Percentiles rank a stretch among this genome's conserved stretches.
Conservation (phyloP, 2,797 vertebrate species). For the Manis crassicaudata region DNA sequence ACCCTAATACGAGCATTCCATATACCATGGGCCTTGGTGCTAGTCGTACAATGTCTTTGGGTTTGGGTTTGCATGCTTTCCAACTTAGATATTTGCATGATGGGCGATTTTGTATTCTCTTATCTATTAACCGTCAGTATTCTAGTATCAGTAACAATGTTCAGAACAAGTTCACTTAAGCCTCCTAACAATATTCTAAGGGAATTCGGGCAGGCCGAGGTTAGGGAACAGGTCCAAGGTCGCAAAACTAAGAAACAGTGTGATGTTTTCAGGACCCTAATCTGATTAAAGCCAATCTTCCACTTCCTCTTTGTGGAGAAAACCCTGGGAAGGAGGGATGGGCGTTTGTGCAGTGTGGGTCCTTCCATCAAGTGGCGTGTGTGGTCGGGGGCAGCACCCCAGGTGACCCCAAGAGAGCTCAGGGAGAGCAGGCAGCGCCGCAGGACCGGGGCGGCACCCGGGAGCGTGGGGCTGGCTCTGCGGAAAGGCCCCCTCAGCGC, state of each 20-base stretch:
- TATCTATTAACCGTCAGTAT: neutral
- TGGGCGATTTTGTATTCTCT: neutral
- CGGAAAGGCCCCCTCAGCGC: neutral
- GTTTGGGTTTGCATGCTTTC: neutral
- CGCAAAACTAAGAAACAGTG: neutral
- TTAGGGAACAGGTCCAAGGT: neutral
- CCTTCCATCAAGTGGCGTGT: rapidly evolving
- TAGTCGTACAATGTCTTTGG: neutral
- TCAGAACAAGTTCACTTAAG: neutral
- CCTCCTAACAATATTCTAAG: neutral
- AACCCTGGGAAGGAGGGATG: neutral
- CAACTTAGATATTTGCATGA: neutral
- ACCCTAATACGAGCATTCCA: neutral
- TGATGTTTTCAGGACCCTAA: neutral
- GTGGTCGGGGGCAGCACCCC: neutral
- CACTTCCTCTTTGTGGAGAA: neutral
- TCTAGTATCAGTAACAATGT: neutral
- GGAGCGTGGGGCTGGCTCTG: neutral
- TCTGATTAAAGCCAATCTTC: neutral
- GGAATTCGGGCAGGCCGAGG: neutral
- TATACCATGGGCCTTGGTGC: neutral
- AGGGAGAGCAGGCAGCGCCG: neutral
- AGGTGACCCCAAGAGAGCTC: neutral
- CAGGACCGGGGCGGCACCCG: too few relatives aligned
- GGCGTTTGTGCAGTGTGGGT: neutral